Percentiles rank a stretch among this genome's conserved stretches.
phyloP scores from a whole-genome alignment of 2,797 vertebrate genomes.

The Thunnus albacares region DNA sequence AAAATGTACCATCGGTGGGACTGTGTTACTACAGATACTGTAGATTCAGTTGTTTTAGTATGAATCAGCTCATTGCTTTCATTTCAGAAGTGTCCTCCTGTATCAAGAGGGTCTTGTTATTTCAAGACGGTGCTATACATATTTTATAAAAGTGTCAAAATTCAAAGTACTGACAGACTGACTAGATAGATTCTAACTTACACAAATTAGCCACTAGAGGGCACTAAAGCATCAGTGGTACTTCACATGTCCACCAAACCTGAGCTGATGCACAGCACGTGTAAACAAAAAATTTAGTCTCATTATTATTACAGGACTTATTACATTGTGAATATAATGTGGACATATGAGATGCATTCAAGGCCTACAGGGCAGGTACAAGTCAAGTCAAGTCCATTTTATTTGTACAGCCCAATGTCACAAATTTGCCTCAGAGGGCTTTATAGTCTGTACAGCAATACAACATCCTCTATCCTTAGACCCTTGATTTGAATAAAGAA shows the following conservation, averaged over 20 bases:
- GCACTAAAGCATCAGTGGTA: slow-evolving; percentile 5
- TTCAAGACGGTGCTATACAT: too few species aligned
- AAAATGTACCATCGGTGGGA: not conserved
- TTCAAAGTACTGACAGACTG: not conserved
- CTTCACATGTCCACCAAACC: slow-evolving; percentile 1
- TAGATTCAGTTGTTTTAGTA: not conserved
- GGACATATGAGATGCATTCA: not conserved
- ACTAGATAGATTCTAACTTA: slow-evolving; percentile 12
- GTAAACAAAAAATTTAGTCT: not conserved
- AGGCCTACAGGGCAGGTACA: not conserved
- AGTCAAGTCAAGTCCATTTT: too few species aligned
- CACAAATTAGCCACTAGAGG: slow-evolving; percentile 46
- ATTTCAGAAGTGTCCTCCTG: not conserved
- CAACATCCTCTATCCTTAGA: too few species aligned
- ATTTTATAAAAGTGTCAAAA: not conserved
- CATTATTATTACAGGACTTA: not conserved
- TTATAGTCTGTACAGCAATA: too few species aligned
- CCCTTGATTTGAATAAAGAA: too few species aligned
- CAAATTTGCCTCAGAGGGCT: too few species aligned
- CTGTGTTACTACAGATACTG: not conserved
- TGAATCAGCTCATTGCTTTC: not conserved
- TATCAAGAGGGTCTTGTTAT: not conserved
- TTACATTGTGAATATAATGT: not conserved
- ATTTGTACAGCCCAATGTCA: too few species aligned
- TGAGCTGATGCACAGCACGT: slow-evolving; percentile 10